These are phyloP conservation scores for Acanthosepion lycidas DNA, from an alignment of 2,888 invertebrate species.

Conservation along the genomic window DNA sequence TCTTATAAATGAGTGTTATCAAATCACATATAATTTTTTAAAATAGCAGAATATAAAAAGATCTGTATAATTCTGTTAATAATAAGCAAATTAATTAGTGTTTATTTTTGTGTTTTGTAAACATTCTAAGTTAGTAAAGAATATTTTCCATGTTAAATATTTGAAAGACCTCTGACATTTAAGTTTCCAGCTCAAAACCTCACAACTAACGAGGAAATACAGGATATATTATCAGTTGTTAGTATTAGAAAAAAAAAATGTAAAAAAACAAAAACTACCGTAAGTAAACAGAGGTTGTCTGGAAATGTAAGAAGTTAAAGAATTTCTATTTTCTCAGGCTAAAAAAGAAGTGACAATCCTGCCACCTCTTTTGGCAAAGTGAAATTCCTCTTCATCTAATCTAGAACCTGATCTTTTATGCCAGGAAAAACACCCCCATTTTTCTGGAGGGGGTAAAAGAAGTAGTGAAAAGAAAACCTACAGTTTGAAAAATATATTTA, in stretches of 20 bases:
- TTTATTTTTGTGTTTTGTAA: background rate
- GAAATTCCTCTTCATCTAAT: background rate
- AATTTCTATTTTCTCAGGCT: slow-evolving; percentile 14
- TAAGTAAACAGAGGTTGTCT: slow-evolving; percentile 33
- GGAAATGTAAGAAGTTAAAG: background rate
- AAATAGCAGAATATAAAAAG: too few species aligned
- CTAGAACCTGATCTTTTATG: background rate
- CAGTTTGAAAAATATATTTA: background rate
- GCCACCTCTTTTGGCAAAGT: background rate
- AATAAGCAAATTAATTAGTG: background rate
- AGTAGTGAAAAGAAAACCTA: background rate
- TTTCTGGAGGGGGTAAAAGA: background rate
- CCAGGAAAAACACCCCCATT: background rate
- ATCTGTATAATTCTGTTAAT: too few species aligned
- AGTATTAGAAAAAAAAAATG: too few species aligned
- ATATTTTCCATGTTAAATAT: background rate
- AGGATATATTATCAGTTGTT: background rate
- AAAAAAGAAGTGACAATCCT: background rate
- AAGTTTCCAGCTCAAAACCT: background rate
- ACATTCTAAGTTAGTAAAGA: background rate
- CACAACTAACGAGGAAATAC: background rate
- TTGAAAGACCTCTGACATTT: background rate
- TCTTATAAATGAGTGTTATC: too few species aligned
- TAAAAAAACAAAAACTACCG: background rate
- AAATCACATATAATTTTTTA: too few species aligned